Evolutionary conservation across 1,140 invertebrate genomes (phyloP), one percentile per base, ranked within the genome.

Genomic region (Danaus plexippus): DNA sequence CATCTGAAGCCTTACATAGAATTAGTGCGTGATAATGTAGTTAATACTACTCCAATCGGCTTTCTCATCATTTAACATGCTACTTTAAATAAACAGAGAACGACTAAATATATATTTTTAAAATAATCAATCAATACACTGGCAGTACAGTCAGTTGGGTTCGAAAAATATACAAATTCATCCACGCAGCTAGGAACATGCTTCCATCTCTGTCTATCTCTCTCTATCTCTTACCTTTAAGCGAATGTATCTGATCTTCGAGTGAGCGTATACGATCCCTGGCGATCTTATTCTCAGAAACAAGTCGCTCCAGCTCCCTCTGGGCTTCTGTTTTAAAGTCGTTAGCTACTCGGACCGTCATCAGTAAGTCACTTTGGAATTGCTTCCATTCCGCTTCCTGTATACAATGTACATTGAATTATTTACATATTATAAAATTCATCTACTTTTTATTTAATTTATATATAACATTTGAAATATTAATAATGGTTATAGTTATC

Each of bases 331-430:
- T 95, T 79, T 97, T 96, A 83, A 98, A 97, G 77, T 98, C 96
- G 85, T 98, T 97, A 9, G 97, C 96, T 9, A 98, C 96, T 12
- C 96, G 90, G 0, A 98, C 97, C 0, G 96, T 96, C 87, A 95
- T 96, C 32, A 97, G 87, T 0, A 98, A 88, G 87, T 98, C 97
- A 57, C 92, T 92, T 80, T 98, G 96, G 88, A 98, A 98, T 77
- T 97, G 95, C 69, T 94, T 92, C 97, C 96, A 98, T 83, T 98
- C 96, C 10, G 92, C 89, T 63, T 90, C 91, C 89, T 92, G 67
- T n/a, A 46, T n/a, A 8, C 0, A 15, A 45, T 47, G n/a, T 13
- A 6, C 22, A 32, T 32, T 32, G 22, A 32, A 32, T 7, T 32
- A 32, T 32, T 32, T 32, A 32, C 22, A 32, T 32, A 32, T 32